phyloP scores from a whole-genome alignment of 1,140 invertebrate species.

The Acarapis woodi region DNA sequence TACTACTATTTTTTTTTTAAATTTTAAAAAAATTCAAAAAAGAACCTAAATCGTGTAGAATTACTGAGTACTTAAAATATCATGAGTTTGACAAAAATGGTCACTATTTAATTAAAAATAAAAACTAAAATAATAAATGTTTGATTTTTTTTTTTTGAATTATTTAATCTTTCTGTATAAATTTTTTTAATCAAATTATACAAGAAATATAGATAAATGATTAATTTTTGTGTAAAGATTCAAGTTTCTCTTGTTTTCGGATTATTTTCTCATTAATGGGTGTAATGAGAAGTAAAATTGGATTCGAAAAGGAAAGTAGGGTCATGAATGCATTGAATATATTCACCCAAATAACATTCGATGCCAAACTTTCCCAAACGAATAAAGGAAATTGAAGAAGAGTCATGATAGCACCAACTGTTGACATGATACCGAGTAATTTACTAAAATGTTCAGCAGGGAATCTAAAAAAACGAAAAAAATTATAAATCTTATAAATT shows the following conservation, averaged over 20 bases:
- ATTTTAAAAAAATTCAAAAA: no score
- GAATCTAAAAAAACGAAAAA: slow-evolving; percentile 11
- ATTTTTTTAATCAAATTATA: no score
- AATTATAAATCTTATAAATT: neutral
- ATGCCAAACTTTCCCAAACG: slow-evolving; percentile 10
- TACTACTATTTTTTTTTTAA: no score
- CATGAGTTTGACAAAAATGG: no score
- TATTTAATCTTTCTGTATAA: no score
- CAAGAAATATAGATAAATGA: neutral
- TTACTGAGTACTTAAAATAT: no score
- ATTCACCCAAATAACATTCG: slow-evolving; percentile 11
- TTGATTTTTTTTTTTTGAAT: no score
- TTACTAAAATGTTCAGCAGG: slow-evolving; percentile 13
- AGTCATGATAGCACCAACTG: slow-evolving; percentile 9
- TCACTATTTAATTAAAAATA: no score
- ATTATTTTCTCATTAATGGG: slow-evolving; percentile 9
- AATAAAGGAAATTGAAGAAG: slow-evolving; percentile 13
- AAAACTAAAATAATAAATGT: no score
- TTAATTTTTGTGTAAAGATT: neutral
- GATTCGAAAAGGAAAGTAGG: slow-evolving; percentile 10
- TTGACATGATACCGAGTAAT: slow-evolving; percentile 13
- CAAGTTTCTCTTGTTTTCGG: slow-evolving; percentile 5
- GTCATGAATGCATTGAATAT: slow-evolving; percentile 7
- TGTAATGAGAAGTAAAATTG: slow-evolving; percentile 8
- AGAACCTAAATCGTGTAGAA: no score